Conservation (phyloP, 1,140 invertebrate species). For the Teleopsis dalmanni region DNA sequence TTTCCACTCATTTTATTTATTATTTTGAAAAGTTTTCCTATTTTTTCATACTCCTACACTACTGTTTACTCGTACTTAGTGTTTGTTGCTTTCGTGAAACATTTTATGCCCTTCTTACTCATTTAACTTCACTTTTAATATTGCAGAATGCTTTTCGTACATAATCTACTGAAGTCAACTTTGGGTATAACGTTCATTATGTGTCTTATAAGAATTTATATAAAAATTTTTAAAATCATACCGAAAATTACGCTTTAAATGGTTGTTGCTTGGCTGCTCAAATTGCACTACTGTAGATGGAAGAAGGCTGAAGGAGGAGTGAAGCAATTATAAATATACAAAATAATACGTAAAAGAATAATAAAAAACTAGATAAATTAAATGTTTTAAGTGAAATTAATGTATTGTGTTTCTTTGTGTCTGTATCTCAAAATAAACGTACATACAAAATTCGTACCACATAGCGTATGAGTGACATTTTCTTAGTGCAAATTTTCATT, state of each 20-base stretch:
- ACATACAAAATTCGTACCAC: too few relatives aligned
- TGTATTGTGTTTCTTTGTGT: too few relatives aligned
- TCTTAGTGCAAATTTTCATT: too few relatives aligned
- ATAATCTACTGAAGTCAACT: constrained; percentile 39
- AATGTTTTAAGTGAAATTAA: too few relatives aligned
- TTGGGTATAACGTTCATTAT: constrained; percentile 42
- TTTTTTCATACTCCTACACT: not conserved
- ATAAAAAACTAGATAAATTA: too few relatives aligned
- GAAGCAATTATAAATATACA: too few relatives aligned
- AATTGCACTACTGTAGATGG: too few relatives aligned
- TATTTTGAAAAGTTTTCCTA: not conserved
- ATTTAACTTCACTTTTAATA: not conserved
- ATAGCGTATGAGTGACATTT: too few relatives aligned
- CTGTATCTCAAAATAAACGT: too few relatives aligned
- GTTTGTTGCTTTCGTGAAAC: not conserved
- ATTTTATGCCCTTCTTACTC: not conserved
- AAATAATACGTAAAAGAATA: too few relatives aligned
- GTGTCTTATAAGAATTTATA: constrained; percentile 40
- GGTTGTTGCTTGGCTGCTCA: too few relatives aligned
- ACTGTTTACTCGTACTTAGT: not conserved
- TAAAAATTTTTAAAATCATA: constrained; percentile 36
- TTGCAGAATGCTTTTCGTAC: constrained; percentile 30
- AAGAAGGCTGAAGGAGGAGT: too few relatives aligned
- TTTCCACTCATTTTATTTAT: not conserved
- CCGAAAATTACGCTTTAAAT: constrained; percentile 22